Percentiles rank a stretch among this genome's conserved stretches.
Conservation (phyloP, 1,140 invertebrate genomes). For the Mercenaria mercenaria region DNA sequence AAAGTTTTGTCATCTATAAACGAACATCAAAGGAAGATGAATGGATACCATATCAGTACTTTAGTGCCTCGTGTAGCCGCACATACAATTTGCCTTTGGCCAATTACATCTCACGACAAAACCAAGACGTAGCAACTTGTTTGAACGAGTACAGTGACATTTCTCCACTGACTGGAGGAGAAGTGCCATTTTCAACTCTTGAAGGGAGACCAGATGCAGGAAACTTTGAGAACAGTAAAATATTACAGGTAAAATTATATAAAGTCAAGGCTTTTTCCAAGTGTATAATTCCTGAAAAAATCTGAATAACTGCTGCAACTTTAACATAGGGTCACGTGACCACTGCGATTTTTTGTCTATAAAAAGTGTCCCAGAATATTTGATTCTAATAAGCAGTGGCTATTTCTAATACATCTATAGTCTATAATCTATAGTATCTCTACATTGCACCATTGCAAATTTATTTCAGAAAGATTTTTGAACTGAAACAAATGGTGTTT, state of each 20-base stretch:
- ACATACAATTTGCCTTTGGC: constrained; percentile 94
- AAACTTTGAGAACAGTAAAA: constrained; percentile 94
- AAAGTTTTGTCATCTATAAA: constrained; percentile 99
- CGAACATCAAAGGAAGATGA: constrained; percentile 90
- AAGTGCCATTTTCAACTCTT: constrained; percentile 97
- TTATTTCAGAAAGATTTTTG: too few species aligned
- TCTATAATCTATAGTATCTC: too few species aligned
- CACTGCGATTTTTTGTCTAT: too few species aligned
- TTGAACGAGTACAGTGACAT: constrained; percentile 99
- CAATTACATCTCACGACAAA: constrained; percentile 83
- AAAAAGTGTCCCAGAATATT: too few species aligned
- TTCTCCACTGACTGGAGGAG: constrained; percentile 97
- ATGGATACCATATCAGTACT: constrained; percentile 99
- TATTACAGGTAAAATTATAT: constrained; percentile 92
- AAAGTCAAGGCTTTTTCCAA: too few species aligned
- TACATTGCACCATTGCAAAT: too few species aligned
- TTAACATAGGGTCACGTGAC: too few species aligned
- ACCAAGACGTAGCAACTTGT: constrained; percentile 96
- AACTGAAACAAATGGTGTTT: too few species aligned
- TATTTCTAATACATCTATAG: too few species aligned
- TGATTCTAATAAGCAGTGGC: too few species aligned
- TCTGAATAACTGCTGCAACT: too few species aligned
- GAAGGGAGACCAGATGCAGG: constrained; percentile 97
- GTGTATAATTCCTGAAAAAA: too few species aligned
- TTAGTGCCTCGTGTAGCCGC: constrained; percentile 95